Evolutionary conservation across 2,888 invertebrate species (phyloP), one percentile per base, ranked within the genome.

Genomic region (Ormia ochracea): DNA sequence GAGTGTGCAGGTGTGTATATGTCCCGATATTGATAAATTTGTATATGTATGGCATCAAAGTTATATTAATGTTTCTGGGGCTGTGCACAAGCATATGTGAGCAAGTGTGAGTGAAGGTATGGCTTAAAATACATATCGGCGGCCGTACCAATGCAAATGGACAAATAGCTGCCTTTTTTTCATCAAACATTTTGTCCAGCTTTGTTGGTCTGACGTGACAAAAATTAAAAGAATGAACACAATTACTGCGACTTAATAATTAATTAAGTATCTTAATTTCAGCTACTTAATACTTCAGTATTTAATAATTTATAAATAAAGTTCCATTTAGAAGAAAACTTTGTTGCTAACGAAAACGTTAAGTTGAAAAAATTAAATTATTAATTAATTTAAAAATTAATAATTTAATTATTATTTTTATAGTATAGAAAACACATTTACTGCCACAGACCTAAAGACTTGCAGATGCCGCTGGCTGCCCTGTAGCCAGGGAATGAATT

Each of bases 101-200:
- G 19, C 45, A 36, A 63, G 54, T 48, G 41, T 41, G 58, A 58
- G 36, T 61, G 19, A 45, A 36, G 73, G 54, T 48, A 50, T 41
- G 58, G 48, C 38, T 43, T 58, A 9, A 65, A 65, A 74, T 26
- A 45, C 28, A 56, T 45, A 50, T 41, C 56, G 54, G 48, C 69
- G 69, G 54, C 56, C 69, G 69, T 63, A n/a, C 31, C 76, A 69
- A 59, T 56, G 10, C 52, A 68, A 75, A 61, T 75, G 36, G 61
- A 56, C 56, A 76, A 76, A 70, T 56, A 54, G 45, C 48, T 69
- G 36, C 21, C 10, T 43, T 56, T 58, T n/a, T 76, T 69, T 26
- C 26, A 21, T 9, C 54, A 56, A 14, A 26, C 12, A 50, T 36
- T 14, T 14, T 17, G 19, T 19, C 28, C 38, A 36, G 17, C 4